Base-by-base conservation (phyloP, 2,113 vertebrate genomes). In the Trichomycterus rosablanca region DNA sequence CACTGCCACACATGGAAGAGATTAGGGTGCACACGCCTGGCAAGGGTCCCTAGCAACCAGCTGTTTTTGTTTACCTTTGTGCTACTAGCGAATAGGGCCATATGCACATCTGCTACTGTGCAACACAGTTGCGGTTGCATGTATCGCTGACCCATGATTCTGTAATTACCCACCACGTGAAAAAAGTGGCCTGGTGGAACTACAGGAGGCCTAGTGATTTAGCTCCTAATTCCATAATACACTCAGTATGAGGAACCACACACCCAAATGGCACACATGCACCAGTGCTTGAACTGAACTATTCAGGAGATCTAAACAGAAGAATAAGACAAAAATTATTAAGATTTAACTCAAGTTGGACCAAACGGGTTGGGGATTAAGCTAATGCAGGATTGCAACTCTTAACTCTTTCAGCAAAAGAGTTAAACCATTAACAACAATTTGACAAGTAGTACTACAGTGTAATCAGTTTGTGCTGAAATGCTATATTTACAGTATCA, bases 91-190 rank as follows among this genome's bases (percentile, higher is more conserved):
- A 73, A 75, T 81, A 81, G 81, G 81, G 80, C 81, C 83, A 80
- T 66, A 70, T 82, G 84, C 80, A 86, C 86, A 87, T 88, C 85
- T 88, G 87, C 87, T 88, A 88, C 86, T 86, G 86, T 88, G 84
- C 82, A 74, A 79, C 77, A 77, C 78, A 83, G 75, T 80, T 79
- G 81, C 79, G 86, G 86, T 86, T 86, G 80, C 83, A 87, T 83
- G 87, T 81, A 81, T 87, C 83, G 81, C 84, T 85, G 84, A 85
- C 82, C 85, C 76, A 73, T 86, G 81, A 86, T 87, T 84, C 80
- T 82, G 78, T 88, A 88, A 88, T 87, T 87, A 86, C 83, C 80
- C 77, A 46, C 77, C 65, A 65, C 81, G 76, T 75, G 73, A 83
- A 86, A 86, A 82, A 83, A 81, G 79, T 78, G 80, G 73, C n/a